Evolutionary conservation across 2,888 invertebrate genomes (phyloP).

Genomic region (Xestia xanthographa): DNA sequence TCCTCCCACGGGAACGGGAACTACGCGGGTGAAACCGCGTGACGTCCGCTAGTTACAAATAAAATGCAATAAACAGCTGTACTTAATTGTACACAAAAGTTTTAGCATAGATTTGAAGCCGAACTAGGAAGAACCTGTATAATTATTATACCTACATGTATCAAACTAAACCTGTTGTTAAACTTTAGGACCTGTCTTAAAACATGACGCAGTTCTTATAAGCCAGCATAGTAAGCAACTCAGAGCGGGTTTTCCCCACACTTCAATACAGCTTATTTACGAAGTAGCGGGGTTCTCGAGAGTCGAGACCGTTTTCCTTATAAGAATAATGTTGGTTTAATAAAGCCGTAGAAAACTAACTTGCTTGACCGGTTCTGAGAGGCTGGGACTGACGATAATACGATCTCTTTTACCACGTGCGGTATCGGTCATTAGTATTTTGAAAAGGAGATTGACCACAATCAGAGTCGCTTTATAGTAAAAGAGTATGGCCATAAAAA

Average conservation of each 20-base stretch:
- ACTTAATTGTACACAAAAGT: no score
- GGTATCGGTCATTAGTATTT: background rate
- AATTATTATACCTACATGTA: background rate
- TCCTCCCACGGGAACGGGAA: no score
- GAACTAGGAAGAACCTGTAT: no score
- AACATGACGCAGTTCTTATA: background rate
- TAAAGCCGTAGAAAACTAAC: constrained; percentile 24
- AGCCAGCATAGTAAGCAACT: background rate
- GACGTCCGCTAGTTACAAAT: no score
- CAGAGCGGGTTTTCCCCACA: constrained; percentile 40
- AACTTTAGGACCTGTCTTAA: background rate
- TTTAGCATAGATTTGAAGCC: no score
- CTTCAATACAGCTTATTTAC: background rate
- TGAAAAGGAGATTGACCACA: background rate
- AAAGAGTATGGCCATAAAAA: no score
- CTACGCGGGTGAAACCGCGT: no score
- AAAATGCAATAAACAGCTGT: no score
- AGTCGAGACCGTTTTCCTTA: constrained; percentile 46
- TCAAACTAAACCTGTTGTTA: constrained; percentile 18
- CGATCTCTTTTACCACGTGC: constrained; percentile 22
- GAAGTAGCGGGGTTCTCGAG: constrained; percentile 18
- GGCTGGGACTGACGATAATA: background rate
- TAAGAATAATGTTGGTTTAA: constrained; percentile 19
- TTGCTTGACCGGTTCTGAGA: constrained; percentile 16
- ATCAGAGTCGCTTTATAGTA: no score